Percentiles rank a stretch among this genome's conserved stretches.
These are phyloP conservation scores for Philotrypesis tridentata DNA, from an alignment of 1,140 invertebrate genomes.

Conservation along the genomic window DNA sequence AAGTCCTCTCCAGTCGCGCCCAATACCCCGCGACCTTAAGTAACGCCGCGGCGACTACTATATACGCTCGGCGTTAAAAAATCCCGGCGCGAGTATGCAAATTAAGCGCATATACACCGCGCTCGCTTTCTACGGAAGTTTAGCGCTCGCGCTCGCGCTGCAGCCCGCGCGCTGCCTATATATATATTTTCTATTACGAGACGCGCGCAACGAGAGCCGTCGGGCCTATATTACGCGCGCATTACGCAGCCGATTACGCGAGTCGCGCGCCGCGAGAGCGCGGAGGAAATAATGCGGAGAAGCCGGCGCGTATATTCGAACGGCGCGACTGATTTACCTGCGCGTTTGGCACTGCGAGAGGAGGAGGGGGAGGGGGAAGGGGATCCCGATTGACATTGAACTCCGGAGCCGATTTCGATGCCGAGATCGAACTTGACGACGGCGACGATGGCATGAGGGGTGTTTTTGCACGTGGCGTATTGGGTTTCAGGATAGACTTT, in stretches of 20 bases:
- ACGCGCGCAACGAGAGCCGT: not conserved
- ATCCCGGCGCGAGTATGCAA: constrained; percentile 56
- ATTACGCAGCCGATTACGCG: constrained; percentile 32
- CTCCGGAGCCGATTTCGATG: not conserved
- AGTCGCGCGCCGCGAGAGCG: not conserved
- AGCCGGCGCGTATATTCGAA: not conserved
- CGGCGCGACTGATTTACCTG: not conserved
- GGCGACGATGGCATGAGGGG: too few relatives aligned
- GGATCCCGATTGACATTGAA: not conserved
- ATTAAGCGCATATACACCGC: constrained; percentile 54
- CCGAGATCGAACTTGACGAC: too few relatives aligned
- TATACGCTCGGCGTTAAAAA: constrained; percentile 58
- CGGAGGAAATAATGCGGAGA: not conserved
- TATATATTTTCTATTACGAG: constrained; percentile 49
- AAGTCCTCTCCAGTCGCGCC: too few relatives aligned
- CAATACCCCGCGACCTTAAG: constrained; percentile 7
- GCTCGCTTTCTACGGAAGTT: constrained; percentile 65
- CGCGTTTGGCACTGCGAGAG: not conserved
- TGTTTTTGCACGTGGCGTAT: too few relatives aligned
- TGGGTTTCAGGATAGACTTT: too few relatives aligned
- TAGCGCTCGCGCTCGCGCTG: not conserved
- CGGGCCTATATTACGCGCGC: constrained; percentile 21
- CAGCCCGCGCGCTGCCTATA: not conserved
- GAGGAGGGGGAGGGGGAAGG: not conserved
- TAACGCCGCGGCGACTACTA: not conserved